Percentiles rank a stretch among this genome's conserved stretches.
phyloP scores from a whole-genome alignment of 37 sponge, comb jelly and placozoan genomes.

The Eunapius fragilis region DNA sequence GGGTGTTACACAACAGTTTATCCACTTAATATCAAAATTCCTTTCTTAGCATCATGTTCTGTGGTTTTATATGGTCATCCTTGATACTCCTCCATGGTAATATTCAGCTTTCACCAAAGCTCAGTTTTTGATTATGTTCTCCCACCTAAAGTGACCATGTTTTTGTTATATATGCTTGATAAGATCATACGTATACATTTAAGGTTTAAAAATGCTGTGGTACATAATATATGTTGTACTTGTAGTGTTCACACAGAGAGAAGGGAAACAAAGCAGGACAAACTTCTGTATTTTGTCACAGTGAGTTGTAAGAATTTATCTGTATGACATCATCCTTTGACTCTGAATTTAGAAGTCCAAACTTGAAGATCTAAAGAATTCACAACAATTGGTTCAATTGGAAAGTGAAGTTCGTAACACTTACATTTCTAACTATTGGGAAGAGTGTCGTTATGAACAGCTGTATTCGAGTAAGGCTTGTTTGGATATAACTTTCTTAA shows the following conservation, averaged over 20 bases:
- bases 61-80: no score
- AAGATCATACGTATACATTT: background rate
- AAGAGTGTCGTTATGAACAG: background rate
- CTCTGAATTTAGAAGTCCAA: background rate
- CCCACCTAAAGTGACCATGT: no score
- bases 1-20: no score
- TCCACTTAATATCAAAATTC: no score
- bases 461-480: background rate
- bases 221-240: no score
- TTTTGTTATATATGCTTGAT: no score
- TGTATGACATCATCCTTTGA: background rate
- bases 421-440: background rate
- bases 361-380: background rate
- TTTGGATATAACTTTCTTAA: background rate
- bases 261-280: background rate
- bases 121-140: no score
- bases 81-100: no score
- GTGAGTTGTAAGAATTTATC: background rate
- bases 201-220: background rate
- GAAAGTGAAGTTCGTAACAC: background rate
- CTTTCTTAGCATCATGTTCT: no score
- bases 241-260: constrained; percentile 19
- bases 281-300: constrained; percentile 19
- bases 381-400: background rate
- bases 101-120: no score